These are phyloP conservation scores for Sciurus niger DNA, from an alignment of 2,113 vertebrate species.

Conservation along the genomic window DNA sequence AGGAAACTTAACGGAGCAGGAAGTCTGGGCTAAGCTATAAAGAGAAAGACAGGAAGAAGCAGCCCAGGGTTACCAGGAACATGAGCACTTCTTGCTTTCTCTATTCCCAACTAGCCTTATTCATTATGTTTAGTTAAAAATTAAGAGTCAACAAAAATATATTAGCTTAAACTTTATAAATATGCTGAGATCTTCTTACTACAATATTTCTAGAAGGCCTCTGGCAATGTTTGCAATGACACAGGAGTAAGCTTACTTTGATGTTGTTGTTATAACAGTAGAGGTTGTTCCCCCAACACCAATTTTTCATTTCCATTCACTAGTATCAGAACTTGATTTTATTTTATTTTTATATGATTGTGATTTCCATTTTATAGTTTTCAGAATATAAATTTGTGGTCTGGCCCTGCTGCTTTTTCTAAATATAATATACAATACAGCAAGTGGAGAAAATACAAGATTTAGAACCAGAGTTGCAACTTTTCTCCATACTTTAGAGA, in stretches of 20 bases:
- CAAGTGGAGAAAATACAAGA: background rate
- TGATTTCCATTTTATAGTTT: background rate
- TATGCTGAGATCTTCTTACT: background rate
- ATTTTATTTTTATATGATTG: background rate
- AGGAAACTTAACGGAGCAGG: background rate
- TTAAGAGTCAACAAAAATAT: background rate
- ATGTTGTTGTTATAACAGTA: background rate
- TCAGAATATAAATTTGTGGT: constrained; percentile 27
- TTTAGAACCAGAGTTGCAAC: background rate
- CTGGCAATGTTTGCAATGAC: background rate
- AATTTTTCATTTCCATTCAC: background rate
- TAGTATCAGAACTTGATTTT: background rate
- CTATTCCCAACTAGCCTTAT: background rate
- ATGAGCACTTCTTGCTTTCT: background rate
- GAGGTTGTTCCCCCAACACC: background rate
- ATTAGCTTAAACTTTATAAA: background rate
- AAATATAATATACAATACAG: background rate
- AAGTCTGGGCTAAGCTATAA: background rate
- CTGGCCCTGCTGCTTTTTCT: background rate
- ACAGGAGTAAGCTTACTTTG: background rate
- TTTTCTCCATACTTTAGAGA: background rate
- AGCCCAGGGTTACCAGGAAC: background rate
- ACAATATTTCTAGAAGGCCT: background rate
- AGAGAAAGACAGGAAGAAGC: background rate
- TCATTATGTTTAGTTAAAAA: constrained; percentile 30